phyloP scores from a whole-genome alignment of 2,797 vertebrate genomes.

The Diplodus puntazzo region DNA sequence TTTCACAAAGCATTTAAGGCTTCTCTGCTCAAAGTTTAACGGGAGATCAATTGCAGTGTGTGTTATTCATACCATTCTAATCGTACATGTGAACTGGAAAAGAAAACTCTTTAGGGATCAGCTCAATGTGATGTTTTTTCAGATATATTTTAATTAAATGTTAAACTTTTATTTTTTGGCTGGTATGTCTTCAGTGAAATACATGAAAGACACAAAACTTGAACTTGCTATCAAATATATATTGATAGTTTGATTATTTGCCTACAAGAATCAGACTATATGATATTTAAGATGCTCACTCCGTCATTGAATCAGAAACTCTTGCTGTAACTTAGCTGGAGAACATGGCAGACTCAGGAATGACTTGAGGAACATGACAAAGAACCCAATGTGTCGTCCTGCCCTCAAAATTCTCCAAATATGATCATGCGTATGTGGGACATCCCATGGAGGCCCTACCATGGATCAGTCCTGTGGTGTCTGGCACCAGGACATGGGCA shows the following conservation, averaged over 20 bases:
- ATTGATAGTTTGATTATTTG: neutral
- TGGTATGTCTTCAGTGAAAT: neutral
- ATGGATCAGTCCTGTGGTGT: too few relatives aligned
- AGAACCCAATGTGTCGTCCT: too few relatives aligned
- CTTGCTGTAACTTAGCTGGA: neutral
- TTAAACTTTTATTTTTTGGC: neutral
- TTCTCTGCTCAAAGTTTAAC: constrained; percentile 7
- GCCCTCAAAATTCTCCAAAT: too few relatives aligned
- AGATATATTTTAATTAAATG: neutral
- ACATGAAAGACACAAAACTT: neutral
- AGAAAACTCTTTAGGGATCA: neutral
- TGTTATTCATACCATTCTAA: constrained; percentile 8
- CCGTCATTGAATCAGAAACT: neutral
- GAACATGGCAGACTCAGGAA: neutral
- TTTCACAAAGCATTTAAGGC: neutral
- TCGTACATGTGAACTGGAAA: neutral
- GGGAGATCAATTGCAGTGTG: neutral
- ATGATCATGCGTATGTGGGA: too few relatives aligned
- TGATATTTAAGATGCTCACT: neutral
- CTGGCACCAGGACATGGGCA: too few relatives aligned
- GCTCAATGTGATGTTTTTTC: neutral
- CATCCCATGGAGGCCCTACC: too few relatives aligned
- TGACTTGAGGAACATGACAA: too few relatives aligned
- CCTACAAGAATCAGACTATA: neutral
- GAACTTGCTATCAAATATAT: neutral